Conservation (phyloP, 2,113 vertebrate species). For the Cephalopholis sonnerati region DNA sequence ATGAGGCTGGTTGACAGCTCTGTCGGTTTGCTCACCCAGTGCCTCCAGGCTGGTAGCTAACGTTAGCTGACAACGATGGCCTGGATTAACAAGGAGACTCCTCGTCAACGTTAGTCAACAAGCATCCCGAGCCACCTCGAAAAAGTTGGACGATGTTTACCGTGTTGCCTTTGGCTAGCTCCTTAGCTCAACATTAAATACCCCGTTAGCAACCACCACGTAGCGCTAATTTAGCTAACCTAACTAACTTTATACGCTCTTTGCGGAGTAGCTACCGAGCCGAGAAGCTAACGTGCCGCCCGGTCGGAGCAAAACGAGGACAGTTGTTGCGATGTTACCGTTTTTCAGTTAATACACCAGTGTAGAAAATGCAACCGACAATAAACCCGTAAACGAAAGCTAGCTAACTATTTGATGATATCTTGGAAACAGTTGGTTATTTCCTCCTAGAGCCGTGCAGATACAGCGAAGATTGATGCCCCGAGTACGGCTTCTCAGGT, state of each 20-base stretch:
- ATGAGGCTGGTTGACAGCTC: slow-evolving; percentile 29
- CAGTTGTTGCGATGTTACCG: neutral
- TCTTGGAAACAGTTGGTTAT: slow-evolving; percentile 37
- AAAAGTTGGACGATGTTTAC: neutral
- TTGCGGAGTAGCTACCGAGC: neutral
- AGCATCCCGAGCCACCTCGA: neutral
- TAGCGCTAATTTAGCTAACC: slow-evolving; percentile 29
- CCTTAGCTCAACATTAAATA: slow-evolving; percentile 18
- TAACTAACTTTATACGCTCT: slow-evolving; percentile 43
- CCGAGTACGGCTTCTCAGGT: slow-evolving; percentile 8
- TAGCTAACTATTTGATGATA: slow-evolving; percentile 24
- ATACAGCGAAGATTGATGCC: fast-evolving
- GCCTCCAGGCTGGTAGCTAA: slow-evolving; percentile 42
- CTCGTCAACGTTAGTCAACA: neutral
- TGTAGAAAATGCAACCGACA: neutral
- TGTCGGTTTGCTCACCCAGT: slow-evolving; percentile 54
- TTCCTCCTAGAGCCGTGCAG: slow-evolving; percentile 10
- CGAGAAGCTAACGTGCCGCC: neutral
- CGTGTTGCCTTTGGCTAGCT: slow-evolving; percentile 10
- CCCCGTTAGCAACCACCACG: slow-evolving; percentile 15
- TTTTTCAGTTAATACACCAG: neutral
- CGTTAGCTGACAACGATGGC: slow-evolving; percentile 37
- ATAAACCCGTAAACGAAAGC: slow-evolving; percentile 17
- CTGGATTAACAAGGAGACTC: slow-evolving; percentile 11
- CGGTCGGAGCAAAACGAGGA: neutral